phyloP scores from a whole-genome alignment of 2,888 invertebrate genomes.

The Venustoraphidia nigricollis region DNA sequence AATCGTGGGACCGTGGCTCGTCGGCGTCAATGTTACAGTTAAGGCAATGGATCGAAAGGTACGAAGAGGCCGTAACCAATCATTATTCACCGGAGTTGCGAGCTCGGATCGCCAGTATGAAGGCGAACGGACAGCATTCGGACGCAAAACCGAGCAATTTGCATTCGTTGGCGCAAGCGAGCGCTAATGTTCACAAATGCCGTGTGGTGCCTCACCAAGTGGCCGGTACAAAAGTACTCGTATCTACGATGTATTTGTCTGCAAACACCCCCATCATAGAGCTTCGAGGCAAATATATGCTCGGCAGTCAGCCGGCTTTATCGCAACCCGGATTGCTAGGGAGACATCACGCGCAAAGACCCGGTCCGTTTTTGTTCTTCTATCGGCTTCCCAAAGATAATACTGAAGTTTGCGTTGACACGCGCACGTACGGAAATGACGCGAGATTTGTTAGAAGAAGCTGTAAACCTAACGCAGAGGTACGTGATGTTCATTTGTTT shows the following conservation, averaged over 20 bases:
- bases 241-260: conserved; percentile 56
- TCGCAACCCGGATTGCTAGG: conserved; percentile 20
- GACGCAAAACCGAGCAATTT: conserved; percentile 15
- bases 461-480: conserved; percentile 86
- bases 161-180: conserved; percentile 20
- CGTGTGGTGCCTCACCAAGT: conserved; percentile 27
- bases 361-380: conserved; percentile 76
- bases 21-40: conserved; percentile 34
- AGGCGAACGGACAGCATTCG: conserved; percentile 40
- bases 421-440: conserved; percentile 84
- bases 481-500: conserved; percentile 21
- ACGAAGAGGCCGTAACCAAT: conserved; percentile 83
- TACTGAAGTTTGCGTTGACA: conserved; percentile 78
- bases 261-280: conserved; percentile 70
- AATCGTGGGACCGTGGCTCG: conserved; percentile 20
- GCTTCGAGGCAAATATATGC: conserved; percentile 82
- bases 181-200: conserved; percentile 28
- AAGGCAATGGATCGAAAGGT: conserved; percentile 77
- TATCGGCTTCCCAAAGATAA: conserved; percentile 69
- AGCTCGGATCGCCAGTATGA: conserved; percentile 62
- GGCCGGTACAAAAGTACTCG: conserved; percentile 33
- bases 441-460: conserved; percentile 83
- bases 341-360: conserved; percentile 42
- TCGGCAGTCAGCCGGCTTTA: conserved; percentile 43
- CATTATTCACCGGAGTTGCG: conserved; percentile 86